A percentile compares a stretch with the other conserved stretches of the same genome.
phyloP scores from a whole-genome alignment of 2,113 vertebrate species.

The Anarhynchus alexandrinus region DNA sequence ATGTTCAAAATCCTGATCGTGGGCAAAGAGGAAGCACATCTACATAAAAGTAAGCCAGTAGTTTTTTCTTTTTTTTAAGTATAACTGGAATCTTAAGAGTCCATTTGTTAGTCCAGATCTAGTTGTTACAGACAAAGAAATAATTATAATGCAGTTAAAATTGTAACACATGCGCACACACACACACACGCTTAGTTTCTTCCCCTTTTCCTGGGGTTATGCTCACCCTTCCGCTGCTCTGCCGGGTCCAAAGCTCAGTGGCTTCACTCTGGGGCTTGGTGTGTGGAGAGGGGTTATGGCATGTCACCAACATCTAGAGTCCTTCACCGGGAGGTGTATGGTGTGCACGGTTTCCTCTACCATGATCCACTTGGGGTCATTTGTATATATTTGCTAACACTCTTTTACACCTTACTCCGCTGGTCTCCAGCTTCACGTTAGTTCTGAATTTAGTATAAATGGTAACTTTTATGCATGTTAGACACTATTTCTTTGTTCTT shows the following conservation, averaged over 20 bases:
- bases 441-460: background rate
- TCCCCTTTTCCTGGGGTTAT: background rate
- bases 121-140: background rate
- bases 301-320: fast-evolving
- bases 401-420: background rate
- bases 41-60: background rate
- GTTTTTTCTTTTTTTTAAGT: background rate
- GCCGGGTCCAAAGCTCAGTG: background rate
- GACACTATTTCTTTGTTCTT: background rate
- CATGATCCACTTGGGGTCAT: background rate
- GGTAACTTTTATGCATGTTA: background rate
- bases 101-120: background rate
- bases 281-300: no score
- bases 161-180: background rate
- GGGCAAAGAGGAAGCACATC: background rate
- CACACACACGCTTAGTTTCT: background rate
- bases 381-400: background rate
- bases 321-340: background rate
- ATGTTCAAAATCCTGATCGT: background rate
- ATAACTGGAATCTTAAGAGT: background rate
- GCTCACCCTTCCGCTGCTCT: background rate
- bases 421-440: background rate
- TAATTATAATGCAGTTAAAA: background rate
- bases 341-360: background rate
- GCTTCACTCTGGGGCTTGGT: background rate